Evolutionary conservation across 2,888 invertebrate species (phyloP).

Genomic region (Saturnia japonica): DNA sequence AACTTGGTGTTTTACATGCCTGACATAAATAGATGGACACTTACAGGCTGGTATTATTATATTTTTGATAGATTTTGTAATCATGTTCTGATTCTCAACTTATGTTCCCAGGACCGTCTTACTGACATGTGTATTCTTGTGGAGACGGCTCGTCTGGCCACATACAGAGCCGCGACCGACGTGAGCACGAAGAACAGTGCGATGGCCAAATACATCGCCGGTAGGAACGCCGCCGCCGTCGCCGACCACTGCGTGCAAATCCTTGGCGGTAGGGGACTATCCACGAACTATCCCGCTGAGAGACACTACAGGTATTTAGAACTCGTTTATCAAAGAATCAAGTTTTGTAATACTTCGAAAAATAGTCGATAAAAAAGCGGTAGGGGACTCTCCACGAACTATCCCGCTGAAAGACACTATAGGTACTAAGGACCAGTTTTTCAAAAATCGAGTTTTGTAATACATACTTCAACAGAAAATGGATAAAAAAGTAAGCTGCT

Average conservation of each 20-base stretch:
- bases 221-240: conserved; percentile 85
- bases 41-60: too few species aligned
- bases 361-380: conserved; percentile 64
- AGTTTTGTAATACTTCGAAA: too few species aligned
- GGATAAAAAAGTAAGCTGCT: conserved; percentile 41
- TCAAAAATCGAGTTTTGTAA: neutral
- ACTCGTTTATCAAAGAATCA: neutral
- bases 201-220: conserved; percentile 89
- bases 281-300: conserved; percentile 87
- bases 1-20: neutral
- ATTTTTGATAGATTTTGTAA: too few species aligned
- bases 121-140: conserved; percentile 87
- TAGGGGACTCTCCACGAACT: conserved; percentile 85
- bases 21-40: too few species aligned
- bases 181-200: conserved; percentile 85
- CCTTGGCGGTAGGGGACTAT: conserved; percentile 87
- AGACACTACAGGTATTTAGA: conserved; percentile 83
- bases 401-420: conserved; percentile 88
- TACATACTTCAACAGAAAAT: too few species aligned
- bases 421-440: conserved; percentile 51
- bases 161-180: conserved; percentile 86
- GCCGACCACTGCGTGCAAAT: conserved; percentile 89
- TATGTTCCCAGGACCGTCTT: conserved; percentile 68
- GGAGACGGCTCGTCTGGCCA: conserved; percentile 86
- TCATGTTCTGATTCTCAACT: too few species aligned